phyloP scores from a whole-genome alignment of 2,797 vertebrate species.

The Toxotes lorentzi region DNA sequence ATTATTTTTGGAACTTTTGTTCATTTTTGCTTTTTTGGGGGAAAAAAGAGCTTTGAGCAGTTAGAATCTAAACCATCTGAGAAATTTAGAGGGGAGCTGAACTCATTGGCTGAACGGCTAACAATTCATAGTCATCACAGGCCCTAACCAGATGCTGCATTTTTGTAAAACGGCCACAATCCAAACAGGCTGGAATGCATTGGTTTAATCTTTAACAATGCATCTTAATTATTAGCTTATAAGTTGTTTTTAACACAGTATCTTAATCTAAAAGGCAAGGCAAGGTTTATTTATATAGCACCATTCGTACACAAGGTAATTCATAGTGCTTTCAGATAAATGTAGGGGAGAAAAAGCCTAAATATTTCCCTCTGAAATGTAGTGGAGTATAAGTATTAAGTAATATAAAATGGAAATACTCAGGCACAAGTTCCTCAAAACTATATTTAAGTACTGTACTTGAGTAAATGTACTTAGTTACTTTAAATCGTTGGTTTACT shows the following conservation, averaged over 20 bases:
- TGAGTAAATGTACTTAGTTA: background rate
- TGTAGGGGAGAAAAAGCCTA: background rate
- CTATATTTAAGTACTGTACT: background rate
- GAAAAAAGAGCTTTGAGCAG: too few species aligned
- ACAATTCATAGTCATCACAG: background rate
- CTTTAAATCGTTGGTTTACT: background rate
- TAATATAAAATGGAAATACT: background rate
- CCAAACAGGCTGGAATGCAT: background rate
- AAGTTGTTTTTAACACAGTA: background rate
- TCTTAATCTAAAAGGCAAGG: constrained; percentile 1
- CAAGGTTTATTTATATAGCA: too few species aligned
- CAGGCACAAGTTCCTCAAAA: background rate
- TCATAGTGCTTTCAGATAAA: background rate
- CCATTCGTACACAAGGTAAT: too few species aligned
- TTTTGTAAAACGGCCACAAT: background rate
- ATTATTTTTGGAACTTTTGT: too few species aligned
- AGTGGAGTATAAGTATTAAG: background rate
- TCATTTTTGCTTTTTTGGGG: too few species aligned
- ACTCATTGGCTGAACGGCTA: background rate
- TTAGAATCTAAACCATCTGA: background rate
- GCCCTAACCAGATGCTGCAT: background rate
- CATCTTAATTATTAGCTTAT: background rate
- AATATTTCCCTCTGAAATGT: background rate
- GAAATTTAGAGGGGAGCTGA: background rate
- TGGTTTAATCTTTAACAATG: background rate